Base-by-base conservation (phyloP, 2,113 vertebrate genomes). In the Mus spicilegus region DNA sequence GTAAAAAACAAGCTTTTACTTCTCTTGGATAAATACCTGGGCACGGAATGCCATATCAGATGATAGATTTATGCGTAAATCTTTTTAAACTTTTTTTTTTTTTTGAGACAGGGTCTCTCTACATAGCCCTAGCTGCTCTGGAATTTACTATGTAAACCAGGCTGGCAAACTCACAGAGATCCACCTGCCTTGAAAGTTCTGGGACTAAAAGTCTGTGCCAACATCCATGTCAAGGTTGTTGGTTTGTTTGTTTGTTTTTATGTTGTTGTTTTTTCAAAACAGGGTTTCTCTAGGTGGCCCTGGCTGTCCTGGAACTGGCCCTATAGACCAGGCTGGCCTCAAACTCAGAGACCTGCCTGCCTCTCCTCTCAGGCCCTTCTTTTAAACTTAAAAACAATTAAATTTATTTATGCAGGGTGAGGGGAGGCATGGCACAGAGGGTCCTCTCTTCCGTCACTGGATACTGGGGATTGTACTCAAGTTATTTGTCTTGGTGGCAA, bases 1-100 rank as follows among this genome's bases (percentile, higher is more conserved):
- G 54, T 92, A 19, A 80, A 80, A 58, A 49, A 54, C 11, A 26
- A 36, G 14, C 28, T 89, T 95, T 90, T 58, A 63, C 89, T 89
- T 85, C 51, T 82, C 46, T 73, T 77, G n/a, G 42, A 58, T 95
- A 75, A 93, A 39, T 85, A 92, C 11, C 7, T 90, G 70, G 84
- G 67, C 54, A 73, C 90, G 22, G 65, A 92, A 70, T 90, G 85
- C 8, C 72, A 92, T 39, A 13, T 56, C 67, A 49, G 88, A 76
- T 93, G 49, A 93, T n/a, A 82, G 28, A 77, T 76, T n/a, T 39
- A 76, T 81, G n/a, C 93, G 39, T 20, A 73, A 10, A 22, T 22
- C 22, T 39, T 73, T 73, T 39, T 39, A 17, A 36, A 42, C 42
- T 42, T 42, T 70, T 91, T 78, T 85, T 88, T n/a, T n/a, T 88